These are phyloP conservation scores for Panonychus citri DNA, from an alignment of 1,140 invertebrate species.

Conservation along the genomic window DNA sequence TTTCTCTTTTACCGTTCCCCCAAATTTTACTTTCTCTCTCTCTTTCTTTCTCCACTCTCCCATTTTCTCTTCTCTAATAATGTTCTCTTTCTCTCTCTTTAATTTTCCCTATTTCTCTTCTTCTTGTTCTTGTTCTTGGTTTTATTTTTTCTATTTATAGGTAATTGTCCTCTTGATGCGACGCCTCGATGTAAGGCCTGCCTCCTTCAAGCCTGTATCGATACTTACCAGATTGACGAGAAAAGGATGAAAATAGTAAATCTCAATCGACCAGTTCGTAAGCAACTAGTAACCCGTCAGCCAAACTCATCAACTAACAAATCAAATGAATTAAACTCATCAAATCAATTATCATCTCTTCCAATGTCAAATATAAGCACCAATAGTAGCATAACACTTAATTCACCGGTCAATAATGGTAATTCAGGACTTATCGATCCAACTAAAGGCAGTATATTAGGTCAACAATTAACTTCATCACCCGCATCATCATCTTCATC, in stretches of 20 bases:
- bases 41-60: no score
- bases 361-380: no score
- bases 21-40: no score
- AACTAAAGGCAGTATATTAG: no score
- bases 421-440: no score
- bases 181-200: conserved; percentile 9
- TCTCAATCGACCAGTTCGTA: background rate
- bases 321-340: background rate
- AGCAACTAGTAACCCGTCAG: background rate
- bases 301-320: background rate
- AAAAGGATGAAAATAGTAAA: conserved; percentile 3
- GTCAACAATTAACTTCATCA: no score
- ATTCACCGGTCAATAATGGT: no score
- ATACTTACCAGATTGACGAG: conserved; percentile 10
- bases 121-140: background rate
- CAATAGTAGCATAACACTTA: no score
- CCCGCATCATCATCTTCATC: background rate
- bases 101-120: background rate
- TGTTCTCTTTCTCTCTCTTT: background rate
- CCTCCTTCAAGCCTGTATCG: conserved; percentile 7
- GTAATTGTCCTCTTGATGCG: conserved; percentile 6
- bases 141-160: background rate
- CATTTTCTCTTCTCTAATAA: no score
- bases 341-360: background rate
- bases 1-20: no score